Base-by-base conservation (phyloP, 2,797 vertebrate species). In the Bradypus variegatus region DNA sequence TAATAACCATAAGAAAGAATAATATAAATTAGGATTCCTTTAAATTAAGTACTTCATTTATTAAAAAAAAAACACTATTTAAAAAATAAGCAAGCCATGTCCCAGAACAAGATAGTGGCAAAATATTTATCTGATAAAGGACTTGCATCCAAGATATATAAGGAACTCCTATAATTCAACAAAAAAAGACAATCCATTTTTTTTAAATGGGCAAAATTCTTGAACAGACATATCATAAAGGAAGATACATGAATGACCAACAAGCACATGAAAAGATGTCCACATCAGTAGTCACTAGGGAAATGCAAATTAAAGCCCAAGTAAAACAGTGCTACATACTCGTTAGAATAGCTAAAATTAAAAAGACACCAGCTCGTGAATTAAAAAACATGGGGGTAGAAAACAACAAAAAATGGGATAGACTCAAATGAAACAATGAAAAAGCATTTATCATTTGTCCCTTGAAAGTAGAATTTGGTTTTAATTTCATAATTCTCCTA, bases 301-400 rank as follows among this genome's bases (percentile, higher is more conserved):
- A 79, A 73, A 84, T 58, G 33, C 64, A 86, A 53, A 60, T 50
- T 50, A 78, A 33, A 87, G 48, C 70, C 60, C 18, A 79, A 65
- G 0, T 31, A 48, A 94, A 65, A 23, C 14, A 58, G 29, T 7
- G 21, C 70, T 55, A 0, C 5, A 18, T 2, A 48, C 41, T 6
- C 33, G 19, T 65, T 53, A 48, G n/a, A 55, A 77, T 25, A 23
- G n/a, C 76, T 79, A 53, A 80, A 64, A 53, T 38, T 19, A 58
- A 64, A 4, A 72, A 69, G 92, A 64, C 45, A 80, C n/a, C n/a
- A n/a, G n/a, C n/a, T n/a, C n/a, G 92, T 96, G 73, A 76, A 79
- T 90, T 90, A 96, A 94, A 95, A 58, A 96, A 95, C 95, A 91
- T 36, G 86, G 89, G 91, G 93, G 86, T 96, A 96, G 95, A 97